phyloP scores from a whole-genome alignment of 1,140 invertebrate genomes.

The Calephelis virginiensis region DNA sequence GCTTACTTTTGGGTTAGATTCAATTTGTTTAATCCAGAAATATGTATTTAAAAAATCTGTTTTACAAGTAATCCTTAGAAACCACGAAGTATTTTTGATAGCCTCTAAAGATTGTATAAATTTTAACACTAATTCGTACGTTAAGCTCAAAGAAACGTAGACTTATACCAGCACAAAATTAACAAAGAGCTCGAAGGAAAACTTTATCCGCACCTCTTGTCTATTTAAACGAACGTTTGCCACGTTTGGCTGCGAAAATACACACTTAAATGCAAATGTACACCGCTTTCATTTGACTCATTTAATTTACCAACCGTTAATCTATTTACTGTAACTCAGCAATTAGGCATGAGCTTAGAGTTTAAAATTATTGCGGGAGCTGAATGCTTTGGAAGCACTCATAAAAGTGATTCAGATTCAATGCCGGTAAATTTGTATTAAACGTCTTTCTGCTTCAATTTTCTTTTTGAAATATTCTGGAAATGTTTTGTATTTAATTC shows the following conservation, averaged over 20 bases:
- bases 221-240: conserved; percentile 9
- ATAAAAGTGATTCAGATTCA: conserved; percentile 3
- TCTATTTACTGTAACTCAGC: conserved; percentile 17
- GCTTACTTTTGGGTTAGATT: no score
- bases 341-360: conserved; percentile 17
- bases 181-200: neutral
- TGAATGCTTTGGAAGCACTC: conserved; percentile 3
- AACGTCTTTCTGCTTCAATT: neutral
- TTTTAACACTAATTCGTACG: neutral
- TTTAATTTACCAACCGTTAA: conserved; percentile 18
- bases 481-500: no score
- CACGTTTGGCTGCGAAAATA: conserved; percentile 16
- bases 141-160: neutral
- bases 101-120: no score
- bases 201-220: conserved; percentile 9
- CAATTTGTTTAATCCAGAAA: no score
- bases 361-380: conserved; percentile 5
- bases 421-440: conserved; percentile 2
- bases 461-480: neutral
- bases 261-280: conserved; percentile 19
- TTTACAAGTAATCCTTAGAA: no score
- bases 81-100: no score
- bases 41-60: no score
- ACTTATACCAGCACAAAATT: neutral
- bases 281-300: conserved; percentile 14